Evolutionary conservation across 2,797 vertebrate species (phyloP).

Genomic region (Microtus agrestis): DNA sequence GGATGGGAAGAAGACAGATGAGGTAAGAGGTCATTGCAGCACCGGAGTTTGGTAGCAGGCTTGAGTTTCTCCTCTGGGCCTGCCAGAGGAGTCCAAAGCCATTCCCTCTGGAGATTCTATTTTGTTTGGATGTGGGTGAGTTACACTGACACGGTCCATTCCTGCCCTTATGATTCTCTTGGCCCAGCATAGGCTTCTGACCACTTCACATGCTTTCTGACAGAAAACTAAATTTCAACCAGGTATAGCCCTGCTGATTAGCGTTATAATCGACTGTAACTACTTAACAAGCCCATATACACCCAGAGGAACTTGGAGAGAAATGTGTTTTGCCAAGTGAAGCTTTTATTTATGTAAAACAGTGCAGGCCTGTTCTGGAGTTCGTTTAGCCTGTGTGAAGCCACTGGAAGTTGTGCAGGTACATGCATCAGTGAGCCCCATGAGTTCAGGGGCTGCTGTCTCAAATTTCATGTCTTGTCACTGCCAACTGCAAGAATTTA

Average conservation of each 20-base stretch:
- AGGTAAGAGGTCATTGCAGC: background rate
- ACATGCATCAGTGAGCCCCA: background rate
- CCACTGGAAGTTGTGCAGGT: constrained; percentile 14
- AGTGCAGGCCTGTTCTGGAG: constrained; percentile 63
- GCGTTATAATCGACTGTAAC: constrained; percentile 77
- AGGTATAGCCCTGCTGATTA: constrained; percentile 76
- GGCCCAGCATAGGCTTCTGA: constrained; percentile 37
- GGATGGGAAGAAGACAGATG: background rate
- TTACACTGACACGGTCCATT: background rate
- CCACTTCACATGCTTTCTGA: constrained; percentile 54
- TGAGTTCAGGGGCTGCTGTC: background rate
- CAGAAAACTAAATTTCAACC: constrained; percentile 76
- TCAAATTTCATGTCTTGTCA: constrained; percentile 43
- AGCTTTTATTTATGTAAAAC: constrained; percentile 80
- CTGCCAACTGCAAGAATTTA: constrained; percentile 21
- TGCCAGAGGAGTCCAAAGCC: background rate
- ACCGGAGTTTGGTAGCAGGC: background rate
- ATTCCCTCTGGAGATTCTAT: background rate
- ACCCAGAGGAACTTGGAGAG: constrained; percentile 67
- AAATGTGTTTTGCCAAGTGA: constrained; percentile 72
- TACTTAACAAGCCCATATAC: constrained; percentile 75
- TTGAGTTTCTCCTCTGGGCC: constrained; percentile 1
- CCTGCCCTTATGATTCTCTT: background rate
- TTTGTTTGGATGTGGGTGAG: constrained; percentile 10
- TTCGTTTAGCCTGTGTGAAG: constrained; percentile 49